These are phyloP conservation scores for Cephus nigrinus DNA, from an alignment of 2,888 invertebrate genomes.

Conservation along the genomic window DNA sequence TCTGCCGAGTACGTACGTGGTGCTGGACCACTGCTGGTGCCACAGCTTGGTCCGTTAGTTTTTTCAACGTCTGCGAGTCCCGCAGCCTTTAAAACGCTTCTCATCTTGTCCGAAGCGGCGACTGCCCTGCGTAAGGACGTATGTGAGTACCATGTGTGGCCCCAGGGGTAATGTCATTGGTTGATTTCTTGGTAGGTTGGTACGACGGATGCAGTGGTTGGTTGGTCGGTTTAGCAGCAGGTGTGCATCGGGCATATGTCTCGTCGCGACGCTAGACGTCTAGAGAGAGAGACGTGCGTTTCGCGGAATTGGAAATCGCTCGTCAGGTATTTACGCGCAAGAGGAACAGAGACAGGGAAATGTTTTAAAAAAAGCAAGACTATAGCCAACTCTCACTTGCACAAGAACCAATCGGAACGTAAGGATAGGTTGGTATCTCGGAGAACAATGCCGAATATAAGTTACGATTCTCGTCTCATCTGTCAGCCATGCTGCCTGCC, in stretches of 20 bases:
- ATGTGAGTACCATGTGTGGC: no score
- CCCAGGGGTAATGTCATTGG: no score
- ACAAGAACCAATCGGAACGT: not conserved
- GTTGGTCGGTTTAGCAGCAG: slow-evolving; percentile 7
- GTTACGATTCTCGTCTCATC: not conserved
- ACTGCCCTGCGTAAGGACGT: no score
- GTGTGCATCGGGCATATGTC: slow-evolving; percentile 7
- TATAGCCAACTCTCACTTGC: not conserved
- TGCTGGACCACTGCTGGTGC: slow-evolving; percentile 22
- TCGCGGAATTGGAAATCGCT: not conserved
- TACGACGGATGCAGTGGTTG: slow-evolving; percentile 7
- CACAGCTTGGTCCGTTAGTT: slow-evolving; percentile 48
- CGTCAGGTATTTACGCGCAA: not conserved
- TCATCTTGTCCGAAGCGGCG: slow-evolving; percentile 13
- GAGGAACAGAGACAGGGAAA: not conserved
- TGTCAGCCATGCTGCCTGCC: not conserved
- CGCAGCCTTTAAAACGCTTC: slow-evolving; percentile 44
- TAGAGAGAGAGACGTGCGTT: not conserved
- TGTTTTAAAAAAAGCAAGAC: not conserved
- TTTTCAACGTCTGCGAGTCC: slow-evolving; percentile 55
- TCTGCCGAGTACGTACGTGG: slow-evolving; percentile 20
- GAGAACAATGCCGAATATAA: not conserved
- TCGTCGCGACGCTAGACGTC: slow-evolving; percentile 4
- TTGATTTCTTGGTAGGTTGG: no score
- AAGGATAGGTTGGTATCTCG: not conserved